Base-by-base conservation (phyloP, 2,113 vertebrate genomes). In the Phyllostomus discolor region DNA sequence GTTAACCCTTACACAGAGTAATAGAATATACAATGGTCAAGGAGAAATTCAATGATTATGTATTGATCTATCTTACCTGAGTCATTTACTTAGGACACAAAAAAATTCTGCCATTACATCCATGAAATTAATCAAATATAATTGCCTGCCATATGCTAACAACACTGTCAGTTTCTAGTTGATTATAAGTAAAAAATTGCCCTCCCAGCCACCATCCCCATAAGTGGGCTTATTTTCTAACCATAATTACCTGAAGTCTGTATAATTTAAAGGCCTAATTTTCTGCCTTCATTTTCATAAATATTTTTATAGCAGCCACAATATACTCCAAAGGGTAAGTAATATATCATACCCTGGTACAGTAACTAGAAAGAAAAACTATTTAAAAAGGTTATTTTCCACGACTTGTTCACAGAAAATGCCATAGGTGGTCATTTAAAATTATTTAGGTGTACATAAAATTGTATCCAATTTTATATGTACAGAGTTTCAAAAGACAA, bases 231-330 rank as follows among this genome's bases (percentile, higher is more conserved):
- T 97, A 90, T 80, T 96, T 67, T 95, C 69, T 96, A 62, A 59
- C 7, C 26, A 81, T 84, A 96, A 88, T 88, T 52, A 94, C 41
- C 66, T 48, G 11, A 95, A 92, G 9, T 84, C 80, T 95, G 83
- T 96, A 62, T 96, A 96, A 96, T 94, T 96, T 97, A 96, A 94
- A 94, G 41, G 16, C 28, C 50, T 95, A 96, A 82, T 94, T 94
- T 96, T 96, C 81, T 95, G 66, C 52, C 24, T 54, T 94, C 0
- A 0, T 90, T 96, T 94, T 90, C 67, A 95, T 88, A 97, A 96
- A 91, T 50, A 54, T 41, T 96, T 92, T 94, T 90, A 96, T 48
- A 90, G 70, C 57, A 70, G 28, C 35, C 33, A 93, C 57, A 96
- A 33, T 91, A 94, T 52, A 90, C 52, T 92, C 84, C 52, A 48